These are phyloP conservation scores for Drosophila kanekoi DNA, from an alignment of 2,888 invertebrate genomes.

Conservation along the genomic window DNA sequence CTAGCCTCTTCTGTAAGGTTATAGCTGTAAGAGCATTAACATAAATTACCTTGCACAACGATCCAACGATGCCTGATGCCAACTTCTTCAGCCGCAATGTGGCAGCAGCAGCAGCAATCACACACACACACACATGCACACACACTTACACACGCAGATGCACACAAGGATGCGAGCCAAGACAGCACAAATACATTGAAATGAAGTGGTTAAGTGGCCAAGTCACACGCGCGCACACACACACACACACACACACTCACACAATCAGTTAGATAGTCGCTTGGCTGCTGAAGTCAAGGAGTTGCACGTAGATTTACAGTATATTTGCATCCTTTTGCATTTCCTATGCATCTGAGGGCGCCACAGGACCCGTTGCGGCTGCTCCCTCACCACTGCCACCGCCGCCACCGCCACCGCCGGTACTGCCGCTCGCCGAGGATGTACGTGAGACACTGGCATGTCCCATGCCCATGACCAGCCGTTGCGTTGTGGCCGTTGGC, in stretches of 20 bases:
- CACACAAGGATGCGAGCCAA: conserved; percentile 48
- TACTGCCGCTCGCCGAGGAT: conserved; percentile 59
- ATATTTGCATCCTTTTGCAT: conserved; percentile 79
- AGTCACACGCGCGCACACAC: conserved; percentile 36
- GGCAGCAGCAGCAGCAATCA: conserved; percentile 44
- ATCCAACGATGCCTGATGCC: conserved; percentile 51
- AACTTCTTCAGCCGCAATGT: conserved; percentile 38
- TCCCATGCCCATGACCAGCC: conserved; percentile 49
- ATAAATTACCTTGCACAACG: conserved; percentile 79
- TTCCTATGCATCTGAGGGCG: conserved; percentile 76
- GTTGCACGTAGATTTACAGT: conserved; percentile 49
- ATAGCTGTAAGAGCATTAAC: conserved; percentile 69
- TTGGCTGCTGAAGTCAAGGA: conserved; percentile 39
- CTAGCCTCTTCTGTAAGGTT: conserved; percentile 16
- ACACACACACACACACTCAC: conserved; percentile 6
- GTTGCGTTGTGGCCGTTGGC: conserved; percentile 59
- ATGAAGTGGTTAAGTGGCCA: conserved; percentile 77
- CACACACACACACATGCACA: conserved; percentile 22
- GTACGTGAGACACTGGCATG: conserved; percentile 74
- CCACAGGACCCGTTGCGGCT: conserved; percentile 39
- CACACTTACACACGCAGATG: conserved; percentile 13
- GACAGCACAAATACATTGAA: conserved; percentile 60
- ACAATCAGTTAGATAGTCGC: conserved; percentile 44
- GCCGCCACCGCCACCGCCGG: conserved; percentile 15
- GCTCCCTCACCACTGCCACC: conserved; percentile 21